phyloP scores from a whole-genome alignment of 2,113 vertebrate species.

The Ptilorrhoa leucosticta region DNA sequence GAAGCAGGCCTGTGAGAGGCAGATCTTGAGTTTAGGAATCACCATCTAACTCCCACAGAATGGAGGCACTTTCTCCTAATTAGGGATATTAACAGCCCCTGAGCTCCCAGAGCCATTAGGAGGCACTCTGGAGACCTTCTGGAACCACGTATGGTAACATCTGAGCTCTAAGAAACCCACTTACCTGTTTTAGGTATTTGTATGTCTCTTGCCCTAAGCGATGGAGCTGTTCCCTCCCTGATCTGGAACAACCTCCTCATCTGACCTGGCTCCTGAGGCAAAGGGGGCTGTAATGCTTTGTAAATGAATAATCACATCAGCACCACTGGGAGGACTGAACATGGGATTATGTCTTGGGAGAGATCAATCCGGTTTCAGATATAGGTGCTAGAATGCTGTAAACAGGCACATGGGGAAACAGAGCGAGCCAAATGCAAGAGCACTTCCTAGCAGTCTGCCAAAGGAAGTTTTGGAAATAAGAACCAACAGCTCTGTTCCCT shows the following conservation, averaged over 20 bases:
- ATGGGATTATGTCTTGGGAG: neutral
- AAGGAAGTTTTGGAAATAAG: neutral
- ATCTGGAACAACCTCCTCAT: neutral
- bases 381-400: rapidly evolving
- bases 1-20: neutral
- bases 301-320: neutral
- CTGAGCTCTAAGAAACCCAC: neutral
- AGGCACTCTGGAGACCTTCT: neutral
- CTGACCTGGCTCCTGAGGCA: neutral
- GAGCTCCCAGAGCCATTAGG: neutral
- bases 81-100: neutral
- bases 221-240: neutral
- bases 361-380: neutral
- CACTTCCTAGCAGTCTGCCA: neutral
- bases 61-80: neutral
- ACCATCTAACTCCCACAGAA: neutral
- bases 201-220: neutral
- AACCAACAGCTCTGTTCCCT: neutral
- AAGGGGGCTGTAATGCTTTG: neutral
- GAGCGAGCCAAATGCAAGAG: neutral
- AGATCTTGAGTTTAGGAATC: neutral
- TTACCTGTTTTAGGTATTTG: neutral
- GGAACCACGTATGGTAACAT: neutral
- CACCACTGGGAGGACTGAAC: neutral
- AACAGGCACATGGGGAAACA: neutral